These are phyloP conservation scores for Nothoprocta perdicaria DNA, from an alignment of 2,113 vertebrate species.

Conservation along the genomic window DNA sequence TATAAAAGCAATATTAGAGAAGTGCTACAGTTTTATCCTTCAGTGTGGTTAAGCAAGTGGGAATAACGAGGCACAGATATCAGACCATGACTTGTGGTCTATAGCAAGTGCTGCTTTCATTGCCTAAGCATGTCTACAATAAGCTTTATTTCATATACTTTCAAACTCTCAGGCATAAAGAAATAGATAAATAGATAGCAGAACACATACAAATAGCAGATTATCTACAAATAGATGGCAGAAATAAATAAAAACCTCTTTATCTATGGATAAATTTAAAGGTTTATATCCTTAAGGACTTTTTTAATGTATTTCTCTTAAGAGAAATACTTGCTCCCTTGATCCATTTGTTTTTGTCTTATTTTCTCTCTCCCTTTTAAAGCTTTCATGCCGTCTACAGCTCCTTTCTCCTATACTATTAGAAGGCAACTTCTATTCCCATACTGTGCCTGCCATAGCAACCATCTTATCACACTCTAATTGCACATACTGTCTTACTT, in stretches of 20 bases:
- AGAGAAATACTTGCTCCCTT: neutral
- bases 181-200: neutral
- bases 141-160: neutral
- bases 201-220: no score
- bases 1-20: neutral
- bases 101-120: neutral
- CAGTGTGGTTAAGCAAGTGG: neutral
- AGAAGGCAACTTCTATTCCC: slow-evolving; percentile 58
- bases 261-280: neutral
- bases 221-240: neutral
- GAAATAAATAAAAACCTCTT: neutral
- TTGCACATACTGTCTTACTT: slow-evolving; percentile 43
- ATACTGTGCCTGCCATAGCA: slow-evolving; percentile 43
- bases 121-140: neutral
- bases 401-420: slow-evolving; percentile 4
- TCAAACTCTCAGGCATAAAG: neutral
- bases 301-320: neutral
- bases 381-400: neutral
- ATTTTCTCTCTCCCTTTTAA: neutral
- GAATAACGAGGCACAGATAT: neutral
- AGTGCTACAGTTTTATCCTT: neutral
- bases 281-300: neutral
- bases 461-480: slow-evolving; percentile 49
- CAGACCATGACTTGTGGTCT: neutral
- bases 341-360: neutral